Base-by-base conservation (phyloP, 92 coral and sea anemone species). In the Heteractis magnifica region DNA sequence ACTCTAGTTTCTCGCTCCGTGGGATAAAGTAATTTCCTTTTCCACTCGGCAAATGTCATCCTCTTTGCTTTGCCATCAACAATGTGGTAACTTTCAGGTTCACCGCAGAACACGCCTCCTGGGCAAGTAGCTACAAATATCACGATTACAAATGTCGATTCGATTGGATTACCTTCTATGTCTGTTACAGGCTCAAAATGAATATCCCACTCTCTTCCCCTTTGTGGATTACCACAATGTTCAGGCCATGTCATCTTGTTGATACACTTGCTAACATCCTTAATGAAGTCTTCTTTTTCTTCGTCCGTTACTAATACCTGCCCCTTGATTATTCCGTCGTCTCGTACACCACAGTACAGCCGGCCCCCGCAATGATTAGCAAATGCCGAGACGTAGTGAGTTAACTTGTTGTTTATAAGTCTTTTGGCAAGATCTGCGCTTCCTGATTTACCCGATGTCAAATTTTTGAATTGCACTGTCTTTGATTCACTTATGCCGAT, bases 181-280 rank as follows among this genome's bases (percentile, higher is more conserved):
- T 87, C 90, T 41, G 26, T n/a, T 58, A 87, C 87, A 52, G 90
- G 83, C 71, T 87, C 90, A 60, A 87, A 87, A 58, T 56, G 78
- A 16, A 87, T 87, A 77, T 87, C 90, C 90, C 90, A 87, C 56
- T 86, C 6, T 77, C 51, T 59, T 48, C 90, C 90, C 53, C 86
- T 71, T 68, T 77, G 34, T 87, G 87, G 83, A 18, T 58, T 34
- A 14, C 77, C 82, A 76, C 56, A 50, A 15, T 78, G 26, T 7
- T 77, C 83, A 9, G 83, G 83, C 90, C 90, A 87, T 15, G 56
- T 75, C 84, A 87, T 82, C 16, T 82, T 71, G 64, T 83, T 83
- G 62, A 87, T 82, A 15, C 52, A n/a, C 49, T 83, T 51, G 20
- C 56, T 72, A 48, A 87, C 75, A 82, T 51, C 59, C 53, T 56